Conservation (phyloP, 2,113 vertebrate species). For the Terrapene triunguis region DNA sequence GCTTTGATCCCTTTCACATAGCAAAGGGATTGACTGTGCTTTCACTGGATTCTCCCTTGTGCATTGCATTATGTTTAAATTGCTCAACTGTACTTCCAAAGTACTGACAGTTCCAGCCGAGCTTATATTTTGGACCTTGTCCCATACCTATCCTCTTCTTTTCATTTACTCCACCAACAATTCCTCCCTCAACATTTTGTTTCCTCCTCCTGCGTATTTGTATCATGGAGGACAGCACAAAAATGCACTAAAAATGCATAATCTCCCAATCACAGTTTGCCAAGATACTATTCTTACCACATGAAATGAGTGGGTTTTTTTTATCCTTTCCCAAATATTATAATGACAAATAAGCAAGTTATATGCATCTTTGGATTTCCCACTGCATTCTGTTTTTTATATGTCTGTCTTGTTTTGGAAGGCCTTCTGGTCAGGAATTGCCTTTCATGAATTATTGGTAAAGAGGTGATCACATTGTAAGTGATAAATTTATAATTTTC, state of each 20-base stretch:
- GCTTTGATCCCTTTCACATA: slow-evolving; percentile 13
- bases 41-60: background rate
- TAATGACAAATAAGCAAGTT: background rate
- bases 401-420: background rate
- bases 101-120: accelerated
- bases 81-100: background rate
- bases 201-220: background rate
- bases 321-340: background rate
- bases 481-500: background rate
- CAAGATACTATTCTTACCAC: background rate
- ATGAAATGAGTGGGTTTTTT: background rate
- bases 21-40: background rate
- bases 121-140: background rate
- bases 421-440: background rate
- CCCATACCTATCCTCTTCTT: background rate
- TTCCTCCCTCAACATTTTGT: background rate
- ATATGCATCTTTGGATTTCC: background rate
- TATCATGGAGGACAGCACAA: background rate
- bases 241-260: background rate
- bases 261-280: background rate
- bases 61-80: background rate
- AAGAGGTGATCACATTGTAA: background rate
- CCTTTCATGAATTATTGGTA: background rate
- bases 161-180: background rate
- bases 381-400: background rate